Evolutionary conservation across 2,888 invertebrate species (phyloP).

Genomic region (Scelioninae gen. 2): DNA sequence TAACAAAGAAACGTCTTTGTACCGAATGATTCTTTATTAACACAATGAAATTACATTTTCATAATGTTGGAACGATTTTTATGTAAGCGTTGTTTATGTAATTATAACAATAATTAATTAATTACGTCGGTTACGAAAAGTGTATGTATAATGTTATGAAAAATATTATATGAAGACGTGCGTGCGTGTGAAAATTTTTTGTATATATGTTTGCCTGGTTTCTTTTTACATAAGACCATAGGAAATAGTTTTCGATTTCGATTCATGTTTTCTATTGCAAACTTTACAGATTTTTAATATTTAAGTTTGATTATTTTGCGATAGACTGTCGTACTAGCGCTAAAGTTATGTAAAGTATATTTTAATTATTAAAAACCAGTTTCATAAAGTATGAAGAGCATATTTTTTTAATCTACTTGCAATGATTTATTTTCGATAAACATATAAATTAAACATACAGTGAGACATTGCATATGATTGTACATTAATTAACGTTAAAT

Average conservation of each 20-base stretch:
- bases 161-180: conserved; percentile 28
- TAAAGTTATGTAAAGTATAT: conserved; percentile 45
- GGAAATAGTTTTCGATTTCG: conserved; percentile 9
- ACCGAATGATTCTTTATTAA: conserved; percentile 13
- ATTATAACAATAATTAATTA: conserved; percentile 28
- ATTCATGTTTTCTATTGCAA: conserved; percentile 11
- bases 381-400: conserved; percentile 3
- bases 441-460: too few relatives aligned
- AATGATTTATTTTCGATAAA: neutral
- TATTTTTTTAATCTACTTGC: neutral
- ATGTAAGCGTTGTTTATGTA: conserved; percentile 33
- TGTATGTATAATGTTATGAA: conserved; percentile 16
- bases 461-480: neutral
- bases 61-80: conserved; percentile 1
- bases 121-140: conserved; percentile 20
- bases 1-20: neutral
- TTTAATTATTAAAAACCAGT: conserved; percentile 45
- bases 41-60: conserved; percentile 8
- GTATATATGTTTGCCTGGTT: conserved; percentile 38
- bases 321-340: conserved; percentile 16
- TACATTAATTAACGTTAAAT: neutral
- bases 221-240: conserved; percentile 24
- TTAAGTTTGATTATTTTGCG: conserved; percentile 13
- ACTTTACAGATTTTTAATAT: conserved; percentile 2
- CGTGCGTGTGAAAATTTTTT: neutral